phyloP scores from a whole-genome alignment of 2,888 invertebrate genomes.

The Tenthredo mesomela region DNA sequence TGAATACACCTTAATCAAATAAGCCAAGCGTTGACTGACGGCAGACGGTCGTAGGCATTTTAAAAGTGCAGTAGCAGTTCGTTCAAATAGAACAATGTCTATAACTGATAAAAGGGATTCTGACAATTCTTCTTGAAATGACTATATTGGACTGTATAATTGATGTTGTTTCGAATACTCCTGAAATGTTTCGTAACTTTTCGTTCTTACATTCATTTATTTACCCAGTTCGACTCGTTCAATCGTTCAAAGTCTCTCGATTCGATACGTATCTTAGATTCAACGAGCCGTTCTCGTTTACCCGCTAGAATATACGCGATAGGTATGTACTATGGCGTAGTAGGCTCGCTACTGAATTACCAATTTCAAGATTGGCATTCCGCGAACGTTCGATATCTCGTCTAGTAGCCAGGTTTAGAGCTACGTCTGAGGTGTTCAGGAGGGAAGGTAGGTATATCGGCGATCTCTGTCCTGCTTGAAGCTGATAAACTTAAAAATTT shows the following conservation, averaged over 20 bases:
- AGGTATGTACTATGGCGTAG: neutral
- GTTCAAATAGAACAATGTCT: constrained; percentile 23
- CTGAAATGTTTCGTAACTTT: neutral
- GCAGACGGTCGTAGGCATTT: constrained; percentile 29
- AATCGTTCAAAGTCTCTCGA: constrained; percentile 19
- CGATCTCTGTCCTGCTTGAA: constrained; percentile 26
- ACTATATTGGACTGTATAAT: neutral
- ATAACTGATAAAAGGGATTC: neutral
- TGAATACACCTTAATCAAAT: constrained; percentile 72
- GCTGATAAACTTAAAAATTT: constrained; percentile 30
- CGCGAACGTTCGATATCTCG: constrained; percentile 39
- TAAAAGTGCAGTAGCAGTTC: constrained; percentile 16
- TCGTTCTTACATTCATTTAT: neutral
- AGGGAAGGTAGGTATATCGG: constrained; percentile 11
- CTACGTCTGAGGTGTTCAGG: constrained; percentile 30
- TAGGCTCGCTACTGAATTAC: constrained; percentile 51
- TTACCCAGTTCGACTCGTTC: neutral
- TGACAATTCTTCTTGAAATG: neutral
- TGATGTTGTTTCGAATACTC: neutral
- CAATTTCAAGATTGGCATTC: constrained; percentile 38
- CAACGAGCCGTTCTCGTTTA: constrained; percentile 24
- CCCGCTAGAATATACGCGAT: constrained; percentile 20
- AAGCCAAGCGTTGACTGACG: constrained; percentile 60
- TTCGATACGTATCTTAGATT: constrained; percentile 17
- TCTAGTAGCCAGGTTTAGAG: constrained; percentile 36